Evolutionary conservation across 2,888 invertebrate species (phyloP), one percentile per base, ranked within the genome.

Genomic region (Caenorhabditis sulstoni): DNA sequence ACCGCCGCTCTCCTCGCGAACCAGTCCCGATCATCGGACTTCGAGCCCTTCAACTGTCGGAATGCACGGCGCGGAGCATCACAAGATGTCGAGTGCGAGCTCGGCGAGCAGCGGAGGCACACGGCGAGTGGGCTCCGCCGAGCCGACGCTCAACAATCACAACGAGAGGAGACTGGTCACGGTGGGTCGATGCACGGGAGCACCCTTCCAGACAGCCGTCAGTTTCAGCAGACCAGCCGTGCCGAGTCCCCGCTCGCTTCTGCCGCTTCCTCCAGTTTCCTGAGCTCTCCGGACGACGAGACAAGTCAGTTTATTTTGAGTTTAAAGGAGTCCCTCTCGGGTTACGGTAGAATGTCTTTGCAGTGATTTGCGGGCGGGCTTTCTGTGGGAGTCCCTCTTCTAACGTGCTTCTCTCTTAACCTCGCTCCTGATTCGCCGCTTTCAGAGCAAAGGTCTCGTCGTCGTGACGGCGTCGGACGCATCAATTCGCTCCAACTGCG

Each of bases 281-380:
- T 89, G 86, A 86, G 82, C 64, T 87, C 86, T 11, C 88, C 88
- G 12, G 89, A 89, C 49, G 89, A 89, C 35, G 89, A 89, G 50
- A 79, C 86, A 52, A 89, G 89, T 89, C 44, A 73, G 88, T 86
- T 74, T 58, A 49, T 55, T 22, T 12, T 45, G 44, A 29, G 45
- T 59, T 18, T 37, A 29, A n/a, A n/a, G n/a, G n/a, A n/a, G n/a
- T n/a, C n/a, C n/a, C 4, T 29, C 29, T 29, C 29, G 29, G 29
- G 29, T 29, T 29, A 29, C 29, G 3, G 29, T 29, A 29, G 29
- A 29, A 29, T 57, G 47, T 49, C 11, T 57, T 55, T 64, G 64
- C 49, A 20, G 62, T 71, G 61, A 55, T 45, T 62, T 41, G 1
- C 9, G n/a, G n/a, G n/a, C n/a, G n/a, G 37, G 37, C 11, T 3